Conservation (phyloP, 2,888 invertebrate species). For the Sepioteuthis lessoniana region DNA sequence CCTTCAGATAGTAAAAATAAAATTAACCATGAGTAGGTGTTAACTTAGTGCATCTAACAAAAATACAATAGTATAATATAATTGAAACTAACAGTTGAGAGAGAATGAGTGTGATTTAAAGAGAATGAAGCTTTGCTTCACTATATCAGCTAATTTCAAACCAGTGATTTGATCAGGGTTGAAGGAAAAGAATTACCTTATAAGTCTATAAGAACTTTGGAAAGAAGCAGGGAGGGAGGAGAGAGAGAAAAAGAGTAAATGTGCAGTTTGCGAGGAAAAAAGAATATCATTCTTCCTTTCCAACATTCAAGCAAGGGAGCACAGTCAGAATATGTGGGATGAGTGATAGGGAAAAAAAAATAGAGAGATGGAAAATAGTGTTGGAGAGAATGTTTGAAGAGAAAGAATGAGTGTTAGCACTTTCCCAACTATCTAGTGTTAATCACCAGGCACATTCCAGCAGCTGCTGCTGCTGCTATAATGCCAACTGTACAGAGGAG, state of each 20-base stretch:
- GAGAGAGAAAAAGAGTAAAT: too few species aligned
- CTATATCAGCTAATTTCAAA: not conserved
- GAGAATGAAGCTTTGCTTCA: too few species aligned
- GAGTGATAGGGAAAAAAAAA: not conserved
- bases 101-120: too few species aligned
- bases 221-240: not conserved
- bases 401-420: not conserved
- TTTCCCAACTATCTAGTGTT: not conserved
- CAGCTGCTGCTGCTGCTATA: constrained; percentile 15
- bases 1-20: too few species aligned
- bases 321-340: not conserved
- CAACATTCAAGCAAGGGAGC: not conserved
- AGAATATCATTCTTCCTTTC: not conserved
- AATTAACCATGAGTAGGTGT: too few species aligned
- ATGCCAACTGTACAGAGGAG: not conserved
- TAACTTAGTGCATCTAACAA: too few species aligned
- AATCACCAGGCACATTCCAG: not conserved
- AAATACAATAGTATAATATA: too few species aligned
- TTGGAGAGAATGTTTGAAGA: not conserved
- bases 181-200: not conserved
- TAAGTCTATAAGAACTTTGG: not conserved
- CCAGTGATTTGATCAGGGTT: constrained; percentile 6
- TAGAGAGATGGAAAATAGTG: not conserved
- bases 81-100: too few species aligned
- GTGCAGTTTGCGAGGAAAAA: not conserved